Percentiles rank a stretch among this genome's conserved stretches.
These are phyloP conservation scores for Oceanodroma tethys DNA, from an alignment of 2,113 vertebrate genomes.

Conservation along the genomic window DNA sequence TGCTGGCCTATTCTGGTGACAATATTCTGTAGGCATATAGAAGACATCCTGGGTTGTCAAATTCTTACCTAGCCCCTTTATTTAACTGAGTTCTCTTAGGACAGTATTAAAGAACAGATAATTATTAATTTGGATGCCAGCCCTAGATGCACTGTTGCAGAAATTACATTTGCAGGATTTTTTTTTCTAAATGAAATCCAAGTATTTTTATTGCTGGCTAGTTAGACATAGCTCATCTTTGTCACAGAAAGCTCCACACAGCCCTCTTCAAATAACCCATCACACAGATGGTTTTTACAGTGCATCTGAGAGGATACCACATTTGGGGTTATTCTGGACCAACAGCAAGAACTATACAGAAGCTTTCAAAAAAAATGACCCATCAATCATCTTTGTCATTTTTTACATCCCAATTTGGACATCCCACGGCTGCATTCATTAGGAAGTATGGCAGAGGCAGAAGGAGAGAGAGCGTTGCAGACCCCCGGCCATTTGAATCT, in stretches of 20 bases:
- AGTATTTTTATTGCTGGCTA: neutral
- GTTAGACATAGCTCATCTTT: neutral
- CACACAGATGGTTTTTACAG: neutral
- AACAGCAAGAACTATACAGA: neutral
- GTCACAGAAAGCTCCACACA: neutral
- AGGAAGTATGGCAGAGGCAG: neutral
- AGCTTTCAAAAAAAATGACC: neutral
- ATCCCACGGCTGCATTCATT: rapidly evolving
- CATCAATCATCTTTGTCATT: neutral
- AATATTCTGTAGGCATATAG: neutral
- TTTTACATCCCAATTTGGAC: neutral
- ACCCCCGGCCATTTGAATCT: too few species aligned
- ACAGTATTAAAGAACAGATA: neutral
- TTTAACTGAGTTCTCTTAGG: neutral
- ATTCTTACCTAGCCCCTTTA: neutral
- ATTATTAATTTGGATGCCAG: neutral
- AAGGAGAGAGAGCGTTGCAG: neutral
- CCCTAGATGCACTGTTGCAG: neutral
- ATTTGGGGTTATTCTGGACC: neutral
- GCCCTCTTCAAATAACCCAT: neutral
- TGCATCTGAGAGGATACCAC: neutral
- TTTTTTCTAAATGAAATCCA: neutral
- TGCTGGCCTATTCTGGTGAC: neutral
- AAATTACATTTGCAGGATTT: neutral
- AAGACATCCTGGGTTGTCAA: neutral